Base-by-base conservation (phyloP, 2,888 invertebrate species). In the Tiliacea citrago region DNA sequence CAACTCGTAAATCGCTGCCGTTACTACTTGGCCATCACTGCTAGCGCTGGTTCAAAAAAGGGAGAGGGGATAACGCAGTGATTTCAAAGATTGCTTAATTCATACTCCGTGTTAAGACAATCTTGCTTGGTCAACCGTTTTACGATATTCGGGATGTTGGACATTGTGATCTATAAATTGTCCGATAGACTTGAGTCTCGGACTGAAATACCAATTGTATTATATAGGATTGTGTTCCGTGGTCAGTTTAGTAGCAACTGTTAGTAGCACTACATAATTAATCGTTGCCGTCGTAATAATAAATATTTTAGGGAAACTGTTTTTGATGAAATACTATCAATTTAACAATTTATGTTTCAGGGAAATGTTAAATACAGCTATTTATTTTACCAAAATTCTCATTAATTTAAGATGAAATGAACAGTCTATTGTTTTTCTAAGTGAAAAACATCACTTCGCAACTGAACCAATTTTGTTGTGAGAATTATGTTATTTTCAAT, bases 101-200 rank as follows among this genome's bases (percentile, higher is more conserved):
- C 35, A 78, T 82, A 82, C 82, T 49, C 73, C 1, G 0, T 18
- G 49, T 53, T n/a, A 13, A 12, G n/a, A 21, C 77, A 75, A 18
- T 86, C 75, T 75, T 86, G 86, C 13, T 77, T 81, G 68, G 86
- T 88, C 86, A 81, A 86, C 77, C 86, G 81, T 86, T 86, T 88
- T 83, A 88, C 88, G 77, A 86, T 84, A 86, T 79, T 83, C 75
- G 78, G 73, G 66, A 72, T 81, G 75, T 81, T 74, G 70, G 68
- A 74, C 81, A 68, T 78, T 74, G 81, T 84, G 76, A 75, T 73
- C 79, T 81, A 86, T 84, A 84, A 88, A 84, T 81, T 81, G 88
- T 72, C 58, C 68, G 21, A 74, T 68, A 69, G 73, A 66, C 55
- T 51, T 63, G 45, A 35, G 45, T 24, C 35, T 83, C 51, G 61